Evolutionary conservation across 2,888 invertebrate genomes (phyloP), one percentile per base, ranked within the genome.

Genomic region (Drosophila merina): DNA sequence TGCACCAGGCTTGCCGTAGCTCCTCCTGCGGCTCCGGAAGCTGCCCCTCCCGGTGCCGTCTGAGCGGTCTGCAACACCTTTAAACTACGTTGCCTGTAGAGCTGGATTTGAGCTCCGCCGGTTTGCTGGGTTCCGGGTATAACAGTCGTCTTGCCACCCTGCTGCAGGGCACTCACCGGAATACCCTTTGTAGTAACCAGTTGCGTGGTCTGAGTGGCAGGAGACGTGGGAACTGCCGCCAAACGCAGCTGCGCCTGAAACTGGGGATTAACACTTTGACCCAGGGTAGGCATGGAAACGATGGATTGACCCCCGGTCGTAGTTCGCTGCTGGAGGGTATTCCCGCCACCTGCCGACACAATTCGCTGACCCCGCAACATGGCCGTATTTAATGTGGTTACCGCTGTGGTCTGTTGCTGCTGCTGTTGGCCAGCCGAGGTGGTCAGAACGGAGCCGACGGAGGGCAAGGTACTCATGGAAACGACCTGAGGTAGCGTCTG

Each of bases 391-490:
- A 91, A 71, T 0, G 91, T 92, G 0, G 90, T 92, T 9, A 92
- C 90, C 0, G 90, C 88, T 6, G 90, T 88, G 28, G 90, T 57
- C 52, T 77, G 78, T 9, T 83, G 79, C 48, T 77, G 76, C 3
- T 79, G 79, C 45, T 76, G 87, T 45, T 88, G 76, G 7, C 86
- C 86, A 20, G 89, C 86, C 2, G 91, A 89, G 44, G 92, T 85
- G 74, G 93, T 88, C 76, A 93, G 67, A 73, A 92, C 83, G 58
- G 92, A 77, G 76, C 91, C 87, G 72, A 90, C 86, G 69, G 90
- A 88, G 81, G 93, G 88, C 62, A 92, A 72, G 44, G 92, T 90
- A 57, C 93, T 89, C 45, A 93, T 90, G 12, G 92, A 91, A 1
- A 93, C 91, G 33, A 93, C 91, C 74, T 92, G 92, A 0, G 92